phyloP scores from a whole-genome alignment of 2,888 invertebrate genomes.

The Cantharis flavilabris region DNA sequence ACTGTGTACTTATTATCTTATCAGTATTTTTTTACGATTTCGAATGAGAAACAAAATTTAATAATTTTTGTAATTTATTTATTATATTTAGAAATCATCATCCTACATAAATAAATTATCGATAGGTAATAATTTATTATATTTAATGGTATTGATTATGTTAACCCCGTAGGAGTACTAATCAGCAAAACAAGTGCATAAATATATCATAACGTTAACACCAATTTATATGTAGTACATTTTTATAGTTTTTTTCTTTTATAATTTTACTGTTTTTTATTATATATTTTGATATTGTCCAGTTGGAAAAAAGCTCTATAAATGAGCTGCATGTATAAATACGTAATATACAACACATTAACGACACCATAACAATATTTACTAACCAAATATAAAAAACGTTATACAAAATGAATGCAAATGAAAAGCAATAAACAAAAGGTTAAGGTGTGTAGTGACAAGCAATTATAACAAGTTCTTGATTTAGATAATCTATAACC shows the following conservation, averaged over 20 bases:
- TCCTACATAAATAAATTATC: not conserved
- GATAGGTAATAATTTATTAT: not conserved
- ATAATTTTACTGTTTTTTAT: not conserved
- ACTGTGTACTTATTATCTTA: not conserved
- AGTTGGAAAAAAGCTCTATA: not conserved
- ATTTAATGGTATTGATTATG: not conserved
- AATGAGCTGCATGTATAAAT: not conserved
- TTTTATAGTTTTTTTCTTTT: not conserved
- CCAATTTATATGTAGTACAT: not conserved
- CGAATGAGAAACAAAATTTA: not conserved
- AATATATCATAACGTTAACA: not conserved
- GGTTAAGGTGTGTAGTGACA: slow-evolving; percentile 47
- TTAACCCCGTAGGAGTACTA: not conserved
- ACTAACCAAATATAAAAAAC: slow-evolving; percentile 12
- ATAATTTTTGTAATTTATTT: not conserved
- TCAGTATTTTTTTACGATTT: not conserved
- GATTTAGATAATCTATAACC: slow-evolving; percentile 39
- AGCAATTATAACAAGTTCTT: slow-evolving; percentile 47
- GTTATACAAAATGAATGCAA: slow-evolving; percentile 43
- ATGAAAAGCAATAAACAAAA: slow-evolving; percentile 48
- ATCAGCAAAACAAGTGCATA: not conserved
- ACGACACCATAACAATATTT: not conserved
- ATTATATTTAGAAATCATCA: not conserved
- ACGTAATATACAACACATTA: not conserved
- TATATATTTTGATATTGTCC: not conserved